Conservation (phyloP, 2,888 invertebrate genomes). For the Antheraea yamamai region DNA sequence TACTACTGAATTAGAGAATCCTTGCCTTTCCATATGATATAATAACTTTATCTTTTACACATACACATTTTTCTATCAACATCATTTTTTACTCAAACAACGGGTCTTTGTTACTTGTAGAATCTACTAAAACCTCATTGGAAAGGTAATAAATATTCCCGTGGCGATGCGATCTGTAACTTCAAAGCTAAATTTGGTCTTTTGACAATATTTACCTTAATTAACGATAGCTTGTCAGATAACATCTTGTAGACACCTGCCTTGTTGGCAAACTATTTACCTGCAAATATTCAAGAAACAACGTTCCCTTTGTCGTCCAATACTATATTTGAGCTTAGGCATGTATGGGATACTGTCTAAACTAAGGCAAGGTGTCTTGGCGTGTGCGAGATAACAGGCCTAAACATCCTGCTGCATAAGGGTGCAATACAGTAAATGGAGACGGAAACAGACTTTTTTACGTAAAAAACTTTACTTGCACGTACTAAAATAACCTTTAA, state of each 20-base stretch:
- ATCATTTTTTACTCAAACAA: neutral
- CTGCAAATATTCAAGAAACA: constrained; percentile 66
- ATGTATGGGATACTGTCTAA: constrained; percentile 50
- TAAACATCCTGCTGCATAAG: constrained; percentile 74
- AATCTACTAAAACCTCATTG: neutral
- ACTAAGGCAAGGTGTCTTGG: constrained; percentile 69
- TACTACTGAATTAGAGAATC: no score
- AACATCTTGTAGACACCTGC: constrained; percentile 66
- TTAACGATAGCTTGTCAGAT: constrained; percentile 70
- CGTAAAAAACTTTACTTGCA: constrained; percentile 60
- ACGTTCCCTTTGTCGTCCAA: constrained; percentile 66
- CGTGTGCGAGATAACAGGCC: constrained; percentile 77
- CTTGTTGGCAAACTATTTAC: constrained; percentile 63
- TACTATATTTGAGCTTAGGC: constrained; percentile 63
- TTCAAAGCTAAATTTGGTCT: constrained; percentile 35
- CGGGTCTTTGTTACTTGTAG: neutral
- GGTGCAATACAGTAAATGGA: constrained; percentile 62
- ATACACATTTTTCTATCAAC: no score
- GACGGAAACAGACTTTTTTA: constrained; percentile 64
- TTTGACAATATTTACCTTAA: constrained; percentile 59
- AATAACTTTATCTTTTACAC: no score
- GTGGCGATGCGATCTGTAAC: constrained; percentile 46
- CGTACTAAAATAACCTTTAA: constrained; percentile 35
- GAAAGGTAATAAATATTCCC: constrained; percentile 41
- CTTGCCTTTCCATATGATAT: neutral